Percentiles rank a stretch among this genome's conserved stretches.
phyloP scores from a whole-genome alignment of 2,797 vertebrate species.

The Takifugu rubripes region DNA sequence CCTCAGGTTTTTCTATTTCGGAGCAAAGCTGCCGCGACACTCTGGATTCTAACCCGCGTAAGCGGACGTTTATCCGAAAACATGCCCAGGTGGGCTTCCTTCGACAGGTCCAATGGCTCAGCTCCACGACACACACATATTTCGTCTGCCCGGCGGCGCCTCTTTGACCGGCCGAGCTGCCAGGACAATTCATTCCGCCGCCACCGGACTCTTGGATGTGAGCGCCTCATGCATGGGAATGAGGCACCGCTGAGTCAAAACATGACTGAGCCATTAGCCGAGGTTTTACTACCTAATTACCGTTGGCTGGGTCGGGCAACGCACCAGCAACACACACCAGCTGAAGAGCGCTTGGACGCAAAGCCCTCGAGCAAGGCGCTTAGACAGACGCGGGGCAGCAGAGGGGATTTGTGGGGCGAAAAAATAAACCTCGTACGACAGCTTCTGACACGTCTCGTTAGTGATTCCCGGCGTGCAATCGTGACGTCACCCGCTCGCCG shows the following conservation, averaged over 20 bases:
- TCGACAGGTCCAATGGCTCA: conserved; percentile 27
- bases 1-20: conserved; percentile 30
- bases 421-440: neutral
- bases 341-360: conserved; percentile 5
- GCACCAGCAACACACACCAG: conserved; percentile 30
- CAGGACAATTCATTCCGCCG: conserved; percentile 57
- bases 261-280: conserved; percentile 63
- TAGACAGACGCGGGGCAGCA: neutral
- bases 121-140: conserved; percentile 14
- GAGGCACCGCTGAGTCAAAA: conserved; percentile 65
- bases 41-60: too few species aligned
- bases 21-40: neutral
- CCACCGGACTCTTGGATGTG: conserved; percentile 20
- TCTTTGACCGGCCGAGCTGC: conserved; percentile 65
- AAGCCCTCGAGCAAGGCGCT: conserved; percentile 32
- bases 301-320: conserved; percentile 39
- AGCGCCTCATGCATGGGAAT: conserved; percentile 56
- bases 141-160: conserved; percentile 53
- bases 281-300: conserved; percentile 62
- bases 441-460: neutral
- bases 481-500: too few species aligned
- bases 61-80: neutral
- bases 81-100: conserved; percentile 29
- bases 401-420: conserved; percentile 1
- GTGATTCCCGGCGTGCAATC: neutral